These are phyloP conservation scores for Poliocrania exsul DNA, from an alignment of 2,797 vertebrate genomes.

Conservation along the genomic window DNA sequence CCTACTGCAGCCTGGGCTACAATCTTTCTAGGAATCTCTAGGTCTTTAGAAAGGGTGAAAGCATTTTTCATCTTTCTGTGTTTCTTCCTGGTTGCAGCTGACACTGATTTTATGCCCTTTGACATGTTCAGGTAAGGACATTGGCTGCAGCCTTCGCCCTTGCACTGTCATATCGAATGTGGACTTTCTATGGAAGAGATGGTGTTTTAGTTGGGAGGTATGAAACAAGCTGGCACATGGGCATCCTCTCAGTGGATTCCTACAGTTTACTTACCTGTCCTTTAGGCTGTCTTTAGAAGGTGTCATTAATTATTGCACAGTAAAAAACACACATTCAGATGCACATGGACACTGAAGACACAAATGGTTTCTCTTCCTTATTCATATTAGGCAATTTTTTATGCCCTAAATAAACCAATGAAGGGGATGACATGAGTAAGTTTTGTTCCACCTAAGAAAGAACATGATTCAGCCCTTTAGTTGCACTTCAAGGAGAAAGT, in stretches of 20 bases:
- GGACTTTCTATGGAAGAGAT: background rate
- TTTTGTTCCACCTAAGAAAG: background rate
- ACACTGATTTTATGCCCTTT: background rate
- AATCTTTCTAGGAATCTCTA: background rate
- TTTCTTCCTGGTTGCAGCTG: background rate
- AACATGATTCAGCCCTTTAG: background rate
- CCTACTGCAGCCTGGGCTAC: background rate
- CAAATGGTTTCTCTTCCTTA: background rate
- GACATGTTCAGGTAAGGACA: background rate
- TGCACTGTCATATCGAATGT: background rate
- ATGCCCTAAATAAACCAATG: background rate
- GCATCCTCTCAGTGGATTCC: background rate
- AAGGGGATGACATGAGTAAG: background rate
- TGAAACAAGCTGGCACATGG: background rate
- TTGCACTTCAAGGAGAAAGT: background rate
- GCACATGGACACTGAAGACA: background rate
- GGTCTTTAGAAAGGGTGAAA: background rate
- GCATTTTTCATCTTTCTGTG: background rate
- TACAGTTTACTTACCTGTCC: background rate
- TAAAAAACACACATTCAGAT: background rate
- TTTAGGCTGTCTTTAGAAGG: conserved; percentile 8
- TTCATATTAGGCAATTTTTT: background rate
- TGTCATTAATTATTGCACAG: conserved; percentile 1
- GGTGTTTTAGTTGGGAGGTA: background rate
- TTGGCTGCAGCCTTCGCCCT: background rate